Evolutionary conservation across 2,113 vertebrate species (phyloP).

Genomic region (Proterorhinus semilunaris): DNA sequence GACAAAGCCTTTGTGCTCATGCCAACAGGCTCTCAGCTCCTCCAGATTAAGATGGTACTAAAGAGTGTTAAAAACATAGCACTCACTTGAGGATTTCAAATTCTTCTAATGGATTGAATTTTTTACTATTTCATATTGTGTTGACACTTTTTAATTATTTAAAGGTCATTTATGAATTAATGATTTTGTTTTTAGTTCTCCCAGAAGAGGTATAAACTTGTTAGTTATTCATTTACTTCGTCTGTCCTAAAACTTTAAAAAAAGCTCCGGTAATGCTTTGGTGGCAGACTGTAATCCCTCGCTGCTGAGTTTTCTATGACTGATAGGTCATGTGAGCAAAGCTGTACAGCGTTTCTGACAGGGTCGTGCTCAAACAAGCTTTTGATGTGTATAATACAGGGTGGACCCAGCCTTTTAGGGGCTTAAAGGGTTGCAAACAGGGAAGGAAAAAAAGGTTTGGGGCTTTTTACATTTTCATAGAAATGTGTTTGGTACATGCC

Average conservation of each 20-base stretch:
- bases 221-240: background rate
- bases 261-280: background rate
- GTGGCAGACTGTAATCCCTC: background rate
- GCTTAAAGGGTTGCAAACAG: background rate
- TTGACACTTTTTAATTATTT: slow-evolving; percentile 6
- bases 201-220: background rate
- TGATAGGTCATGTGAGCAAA: background rate
- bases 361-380: background rate
- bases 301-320: background rate
- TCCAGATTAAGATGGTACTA: background rate
- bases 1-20: background rate
- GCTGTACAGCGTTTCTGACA: background rate
- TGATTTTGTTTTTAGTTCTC: background rate
- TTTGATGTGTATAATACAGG: background rate
- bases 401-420: background rate
- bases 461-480: background rate
- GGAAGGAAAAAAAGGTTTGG: background rate
- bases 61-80: background rate
- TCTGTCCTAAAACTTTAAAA: background rate
- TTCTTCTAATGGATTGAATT: background rate
- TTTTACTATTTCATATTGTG: background rate
- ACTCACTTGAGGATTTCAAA: background rate
- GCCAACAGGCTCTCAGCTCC: background rate
- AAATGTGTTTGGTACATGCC: background rate
- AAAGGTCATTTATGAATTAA: slow-evolving; percentile 7